Conservation (phyloP, 2,797 vertebrate genomes). For the Lagodon rhomboides region DNA sequence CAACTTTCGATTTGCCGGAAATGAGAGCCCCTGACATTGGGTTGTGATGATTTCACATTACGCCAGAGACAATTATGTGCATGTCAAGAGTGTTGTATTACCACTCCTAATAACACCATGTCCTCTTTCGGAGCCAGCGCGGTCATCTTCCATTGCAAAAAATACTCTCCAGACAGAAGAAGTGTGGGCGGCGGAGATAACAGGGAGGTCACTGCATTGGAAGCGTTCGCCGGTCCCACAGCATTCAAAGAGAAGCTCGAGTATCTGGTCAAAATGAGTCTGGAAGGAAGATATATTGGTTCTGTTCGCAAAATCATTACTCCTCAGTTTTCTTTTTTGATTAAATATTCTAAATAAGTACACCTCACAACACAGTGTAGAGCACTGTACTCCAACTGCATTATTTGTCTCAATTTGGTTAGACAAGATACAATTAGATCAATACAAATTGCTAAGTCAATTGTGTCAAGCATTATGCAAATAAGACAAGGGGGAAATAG, state of each 20-base stretch:
- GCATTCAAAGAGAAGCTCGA: constrained; percentile 47
- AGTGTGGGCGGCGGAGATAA: constrained; percentile 75
- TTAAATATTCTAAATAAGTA: constrained; percentile 15
- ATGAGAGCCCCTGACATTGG: constrained; percentile 73
- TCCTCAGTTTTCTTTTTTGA: neutral
- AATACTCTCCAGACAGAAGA: constrained; percentile 71
- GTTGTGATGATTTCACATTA: constrained; percentile 77
- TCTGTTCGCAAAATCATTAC: constrained; percentile 50
- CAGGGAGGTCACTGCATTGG: constrained; percentile 59
- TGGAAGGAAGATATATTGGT: constrained; percentile 49
- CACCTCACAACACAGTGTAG: neutral
- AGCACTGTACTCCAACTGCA: constrained; percentile 2
- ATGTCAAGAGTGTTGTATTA: constrained; percentile 81
- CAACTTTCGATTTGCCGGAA: constrained; percentile 74
- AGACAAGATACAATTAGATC: constrained; percentile 39
- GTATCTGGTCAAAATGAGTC: constrained; percentile 56
- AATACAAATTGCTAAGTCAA: constrained; percentile 30
- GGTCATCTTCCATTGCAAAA: constrained; percentile 68
- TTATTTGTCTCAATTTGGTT: constrained; percentile 14
- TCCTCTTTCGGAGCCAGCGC: constrained; percentile 63
- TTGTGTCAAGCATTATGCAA: constrained; percentile 57
- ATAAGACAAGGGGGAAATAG: constrained; percentile 37
- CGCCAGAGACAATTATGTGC: constrained; percentile 78
- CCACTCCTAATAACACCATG: constrained; percentile 65
- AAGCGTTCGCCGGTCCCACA: constrained; percentile 41